Conservation (phyloP, 2,797 vertebrate species). For the Onychomys leucogaster region DNA sequence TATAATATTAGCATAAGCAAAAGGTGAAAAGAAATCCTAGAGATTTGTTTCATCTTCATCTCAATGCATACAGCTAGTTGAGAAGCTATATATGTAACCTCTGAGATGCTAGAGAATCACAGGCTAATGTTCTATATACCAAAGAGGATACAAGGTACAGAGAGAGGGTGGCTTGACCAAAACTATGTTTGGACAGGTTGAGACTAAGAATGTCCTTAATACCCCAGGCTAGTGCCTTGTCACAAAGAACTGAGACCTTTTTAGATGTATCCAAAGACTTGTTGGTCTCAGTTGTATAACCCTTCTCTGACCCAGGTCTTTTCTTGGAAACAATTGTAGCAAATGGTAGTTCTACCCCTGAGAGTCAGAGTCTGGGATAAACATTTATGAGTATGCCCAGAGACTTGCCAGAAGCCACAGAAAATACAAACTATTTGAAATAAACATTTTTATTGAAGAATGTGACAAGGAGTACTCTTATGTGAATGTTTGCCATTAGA, state of each 20-base stretch:
- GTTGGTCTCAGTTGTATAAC: too few relatives aligned
- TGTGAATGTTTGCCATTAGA: not conserved
- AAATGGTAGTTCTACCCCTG: not conserved
- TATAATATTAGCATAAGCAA: not conserved
- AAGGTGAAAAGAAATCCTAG: not conserved
- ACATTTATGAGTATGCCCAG: not conserved
- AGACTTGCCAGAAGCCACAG: not conserved
- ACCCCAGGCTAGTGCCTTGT: not conserved
- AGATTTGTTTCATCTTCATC: not conserved
- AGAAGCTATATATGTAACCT: not conserved
- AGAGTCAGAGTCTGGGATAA: not conserved
- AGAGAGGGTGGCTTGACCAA: not conserved
- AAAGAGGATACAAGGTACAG: not conserved
- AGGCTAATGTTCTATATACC: not conserved
- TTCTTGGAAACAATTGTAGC: not conserved
- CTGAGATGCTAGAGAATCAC: not conserved
- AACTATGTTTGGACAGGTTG: not conserved
- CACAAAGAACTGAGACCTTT: not conserved
- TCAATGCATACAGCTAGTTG: not conserved
- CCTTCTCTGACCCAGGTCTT: not conserved
- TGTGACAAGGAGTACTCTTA: not conserved
- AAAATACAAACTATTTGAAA: not conserved
- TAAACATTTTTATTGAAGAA: conserved; percentile 21
- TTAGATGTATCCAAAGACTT: not conserved
- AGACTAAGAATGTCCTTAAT: not conserved